These are phyloP conservation scores for Egretta garzetta DNA, from an alignment of 2,113 vertebrate genomes.

Conservation along the genomic window DNA sequence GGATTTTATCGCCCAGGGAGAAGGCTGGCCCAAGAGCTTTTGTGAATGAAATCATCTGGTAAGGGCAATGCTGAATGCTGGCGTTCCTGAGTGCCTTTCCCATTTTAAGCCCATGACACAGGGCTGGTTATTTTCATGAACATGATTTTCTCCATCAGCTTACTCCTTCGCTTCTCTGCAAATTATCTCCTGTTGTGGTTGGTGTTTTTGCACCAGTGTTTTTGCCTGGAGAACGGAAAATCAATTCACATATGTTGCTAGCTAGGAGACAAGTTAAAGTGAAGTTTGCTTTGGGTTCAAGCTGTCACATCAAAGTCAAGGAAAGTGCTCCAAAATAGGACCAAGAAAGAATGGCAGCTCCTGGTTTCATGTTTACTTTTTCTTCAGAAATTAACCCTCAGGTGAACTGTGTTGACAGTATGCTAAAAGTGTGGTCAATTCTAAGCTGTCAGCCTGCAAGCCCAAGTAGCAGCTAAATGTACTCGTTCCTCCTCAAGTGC, in stretches of 20 bases:
- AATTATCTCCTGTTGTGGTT: neutral
- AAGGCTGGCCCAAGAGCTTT: neutral
- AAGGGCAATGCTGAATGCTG: neutral
- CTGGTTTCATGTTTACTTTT: neutral
- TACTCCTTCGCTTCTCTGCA: neutral
- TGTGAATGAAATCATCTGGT: neutral
- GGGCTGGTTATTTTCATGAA: neutral
- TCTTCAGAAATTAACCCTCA: neutral
- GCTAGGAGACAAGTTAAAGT: neutral
- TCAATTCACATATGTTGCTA: neutral
- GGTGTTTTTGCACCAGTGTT: neutral
- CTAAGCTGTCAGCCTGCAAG: neutral
- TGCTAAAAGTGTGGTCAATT: neutral
- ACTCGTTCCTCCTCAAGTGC: accelerated
- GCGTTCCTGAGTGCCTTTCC: neutral
- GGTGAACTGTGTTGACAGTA: neutral
- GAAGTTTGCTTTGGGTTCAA: neutral
- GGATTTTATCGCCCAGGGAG: neutral
- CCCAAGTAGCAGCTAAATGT: neutral
- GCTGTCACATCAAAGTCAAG: neutral
- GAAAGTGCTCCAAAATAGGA: neutral
- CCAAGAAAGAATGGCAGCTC: neutral
- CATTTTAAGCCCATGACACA: neutral
- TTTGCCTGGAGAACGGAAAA: neutral
- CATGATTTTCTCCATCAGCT: neutral